Evolutionary conservation across 2,797 vertebrate genomes (phyloP).

Genomic region (Urocyon cinereoargenteus): DNA sequence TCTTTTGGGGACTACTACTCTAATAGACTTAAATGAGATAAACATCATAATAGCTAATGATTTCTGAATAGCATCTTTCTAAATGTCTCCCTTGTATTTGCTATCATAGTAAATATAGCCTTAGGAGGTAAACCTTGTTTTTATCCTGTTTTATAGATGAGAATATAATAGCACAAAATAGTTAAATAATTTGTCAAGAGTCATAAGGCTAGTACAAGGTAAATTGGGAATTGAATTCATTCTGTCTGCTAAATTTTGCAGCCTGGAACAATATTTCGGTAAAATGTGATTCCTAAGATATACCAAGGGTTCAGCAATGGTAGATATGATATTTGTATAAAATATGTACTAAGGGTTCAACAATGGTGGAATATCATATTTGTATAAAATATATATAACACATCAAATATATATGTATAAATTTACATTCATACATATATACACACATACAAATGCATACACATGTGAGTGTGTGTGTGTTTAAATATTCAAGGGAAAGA

Average conservation of each 20-base stretch:
- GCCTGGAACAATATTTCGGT: not conserved
- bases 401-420: not conserved
- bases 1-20: not conserved
- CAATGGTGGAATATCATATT: not conserved
- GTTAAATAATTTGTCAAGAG: not conserved
- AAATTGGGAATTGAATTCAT: slow-evolving; percentile 3
- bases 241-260: not conserved
- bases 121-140: not conserved
- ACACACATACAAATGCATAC: not conserved
- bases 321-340: not conserved
- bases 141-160: not conserved
- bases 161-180: not conserved
- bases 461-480: not conserved
- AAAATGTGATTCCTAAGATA: not conserved
- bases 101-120: not conserved
- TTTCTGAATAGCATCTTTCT: not conserved
- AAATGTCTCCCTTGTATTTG: not conserved
- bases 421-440: accelerated
- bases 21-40: not conserved
- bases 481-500: not conserved
- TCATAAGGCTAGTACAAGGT: not conserved
- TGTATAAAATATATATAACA: not conserved
- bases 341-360: not conserved
- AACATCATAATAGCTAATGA: not conserved
- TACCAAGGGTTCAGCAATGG: not conserved